Evolutionary conservation across 1,140 invertebrate species (phyloP), one percentile per base, ranked within the genome.

Genomic region (Brachionus calyciflorus): DNA sequence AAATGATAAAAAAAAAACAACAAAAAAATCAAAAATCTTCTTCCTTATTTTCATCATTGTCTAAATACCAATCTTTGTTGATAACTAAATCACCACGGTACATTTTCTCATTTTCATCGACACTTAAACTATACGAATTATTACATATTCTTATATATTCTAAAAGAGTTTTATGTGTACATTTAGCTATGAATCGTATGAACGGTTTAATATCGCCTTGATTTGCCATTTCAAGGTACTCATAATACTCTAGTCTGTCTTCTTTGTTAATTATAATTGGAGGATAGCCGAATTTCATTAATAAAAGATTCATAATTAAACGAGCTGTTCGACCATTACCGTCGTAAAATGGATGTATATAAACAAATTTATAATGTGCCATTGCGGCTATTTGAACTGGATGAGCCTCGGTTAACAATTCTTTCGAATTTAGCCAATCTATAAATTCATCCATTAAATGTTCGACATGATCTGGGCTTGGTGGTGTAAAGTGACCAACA

Each of bases 201-300:
- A 80, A 80, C 7, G 79, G 79, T 51, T 80, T 73, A 5, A 80
- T 60, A 83, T 96, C 93, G 1, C 94, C 94, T 79, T 91, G 89
- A 81, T 98, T 98, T 0, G 93, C 95, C 19, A 91, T 85, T 81
- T 96, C 90, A 12, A 98, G 85, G 80, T 91, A 89, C 79, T 93
- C 89, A 82, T 96, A 97, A 80, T 89, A 89, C 21, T 82, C 79
- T 21, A 86, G 82, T 79, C 93, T 87, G 80, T 97, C 92, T 81
- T 95, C 91, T 80, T 96, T 95, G 68, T 91, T 89, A 69, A 98
- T 92, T 60, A 96, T 96, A 4, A 96, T 93, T 0, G 95, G 94
- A 3, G 95, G 95, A 86, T 92, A 98, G 0, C 94, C 95, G n/a
- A 92, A 91, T 84, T 93, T 91, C 92, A 98, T 96, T n/a, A 98